phyloP scores from a whole-genome alignment of 1,140 invertebrate genomes.

The Phocides pigmalion region DNA sequence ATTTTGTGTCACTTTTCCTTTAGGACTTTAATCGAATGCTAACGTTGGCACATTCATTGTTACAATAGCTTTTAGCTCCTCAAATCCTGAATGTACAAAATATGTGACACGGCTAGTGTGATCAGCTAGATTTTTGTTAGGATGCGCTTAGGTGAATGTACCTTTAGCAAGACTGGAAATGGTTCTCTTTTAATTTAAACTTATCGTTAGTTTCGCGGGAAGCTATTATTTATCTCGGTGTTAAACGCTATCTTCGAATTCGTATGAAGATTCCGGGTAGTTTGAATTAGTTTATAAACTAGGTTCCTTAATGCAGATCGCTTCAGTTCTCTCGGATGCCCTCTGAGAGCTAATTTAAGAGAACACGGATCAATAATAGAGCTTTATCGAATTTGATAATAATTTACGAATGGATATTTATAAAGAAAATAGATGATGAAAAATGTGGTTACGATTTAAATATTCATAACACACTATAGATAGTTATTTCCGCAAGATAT shows the following conservation, averaged over 20 bases:
- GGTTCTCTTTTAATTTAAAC: slow-evolving; percentile 59
- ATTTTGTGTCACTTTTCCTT: slow-evolving; percentile 34
- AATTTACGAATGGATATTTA: slow-evolving; percentile 81
- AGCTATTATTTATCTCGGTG: slow-evolving; percentile 40
- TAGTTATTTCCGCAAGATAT: slow-evolving; percentile 67
- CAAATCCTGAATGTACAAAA: slow-evolving; percentile 81
- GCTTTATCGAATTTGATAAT: slow-evolving; percentile 84
- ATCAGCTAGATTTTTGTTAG: slow-evolving; percentile 61
- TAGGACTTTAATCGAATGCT: slow-evolving; percentile 18
- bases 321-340: slow-evolving; percentile 51
- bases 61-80: slow-evolving; percentile 55
- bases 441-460: slow-evolving; percentile 50
- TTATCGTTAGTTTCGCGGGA: slow-evolving; percentile 37
- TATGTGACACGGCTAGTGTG: slow-evolving; percentile 57
- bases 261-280: slow-evolving; percentile 40
- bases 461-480: slow-evolving; percentile 71
- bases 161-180: slow-evolving; percentile 72
- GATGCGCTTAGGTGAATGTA: slow-evolving; percentile 51
- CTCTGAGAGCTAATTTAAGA: slow-evolving; percentile 66
- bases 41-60: slow-evolving; percentile 14
- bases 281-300: slow-evolving; percentile 41
- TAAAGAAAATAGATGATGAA: slow-evolving; percentile 60
- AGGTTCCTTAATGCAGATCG: slow-evolving; percentile 44
- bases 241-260: slow-evolving; percentile 43
- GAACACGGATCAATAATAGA: slow-evolving; percentile 82